Percentiles rank a stretch among this genome's conserved stretches.
These are phyloP conservation scores for Ypsolopha sequella DNA, from an alignment of 2,888 invertebrate species.

Conservation along the genomic window DNA sequence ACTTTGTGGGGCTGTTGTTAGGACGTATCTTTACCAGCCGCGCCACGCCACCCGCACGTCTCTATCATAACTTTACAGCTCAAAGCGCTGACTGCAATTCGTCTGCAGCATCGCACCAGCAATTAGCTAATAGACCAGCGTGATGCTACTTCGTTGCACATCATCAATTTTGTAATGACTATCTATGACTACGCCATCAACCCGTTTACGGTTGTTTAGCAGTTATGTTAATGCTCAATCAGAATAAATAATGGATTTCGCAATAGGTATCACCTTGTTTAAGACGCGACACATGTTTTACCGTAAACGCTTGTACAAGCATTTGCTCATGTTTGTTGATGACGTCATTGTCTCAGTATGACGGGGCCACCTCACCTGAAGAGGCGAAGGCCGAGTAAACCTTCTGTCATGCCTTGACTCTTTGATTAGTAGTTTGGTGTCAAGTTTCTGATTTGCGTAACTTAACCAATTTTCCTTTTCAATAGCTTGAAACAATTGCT, in stretches of 20 bases:
- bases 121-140: conserved; percentile 9
- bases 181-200: neutral
- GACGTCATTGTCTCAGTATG: conserved; percentile 27
- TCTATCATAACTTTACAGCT: neutral
- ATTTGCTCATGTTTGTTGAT: conserved; percentile 20
- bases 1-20: neutral
- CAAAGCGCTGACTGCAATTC: conserved; percentile 4
- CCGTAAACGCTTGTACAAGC: conserved; percentile 24
- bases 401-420: conserved; percentile 26
- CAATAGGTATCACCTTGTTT: neutral
- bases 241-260: neutral
- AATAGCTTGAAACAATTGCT: neutral
- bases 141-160: conserved; percentile 9
- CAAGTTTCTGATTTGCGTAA: neutral
- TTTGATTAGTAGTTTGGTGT: conserved; percentile 17
- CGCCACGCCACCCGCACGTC: conserved; percentile 7
- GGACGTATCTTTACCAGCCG: neutral
- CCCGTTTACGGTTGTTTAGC: neutral
- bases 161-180: conserved; percentile 8
- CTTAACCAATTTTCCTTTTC: neutral
- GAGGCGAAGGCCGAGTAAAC: conserved; percentile 45
- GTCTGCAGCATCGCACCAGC: conserved; percentile 9
- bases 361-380: conserved; percentile 30
- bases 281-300: conserved; percentile 8
- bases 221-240: neutral